Evolutionary conservation across 53 echinoderm and acorn worm genomes (phyloP).

Genomic region (Antedon mediterranea): DNA sequence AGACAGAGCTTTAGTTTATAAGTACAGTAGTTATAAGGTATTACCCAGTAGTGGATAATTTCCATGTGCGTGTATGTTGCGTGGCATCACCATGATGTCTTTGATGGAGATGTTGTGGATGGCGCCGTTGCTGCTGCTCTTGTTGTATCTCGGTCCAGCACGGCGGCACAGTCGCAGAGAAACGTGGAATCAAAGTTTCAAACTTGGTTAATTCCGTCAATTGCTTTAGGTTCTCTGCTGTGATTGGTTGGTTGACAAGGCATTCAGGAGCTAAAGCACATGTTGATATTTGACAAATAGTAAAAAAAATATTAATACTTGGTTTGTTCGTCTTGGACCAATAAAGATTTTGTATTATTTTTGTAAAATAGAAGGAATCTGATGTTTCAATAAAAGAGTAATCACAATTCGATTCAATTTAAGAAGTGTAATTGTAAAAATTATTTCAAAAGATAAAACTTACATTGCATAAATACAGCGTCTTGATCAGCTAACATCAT

Average conservation of each 20-base stretch:
- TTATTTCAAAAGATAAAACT: background rate
- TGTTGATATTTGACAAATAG: too few species aligned
- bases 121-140: slow-evolving; percentile 94
- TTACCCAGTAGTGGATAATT: slow-evolving; percentile 87
- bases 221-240: slow-evolving; percentile 33
- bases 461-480: background rate
- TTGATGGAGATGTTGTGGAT: slow-evolving; percentile 96
- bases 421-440: too few species aligned
- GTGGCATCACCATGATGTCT: slow-evolving; percentile 87
- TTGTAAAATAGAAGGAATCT: too few species aligned
- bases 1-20: too few species aligned
- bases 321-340: too few species aligned
- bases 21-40: background rate
- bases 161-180: slow-evolving; percentile 92
- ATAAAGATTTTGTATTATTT: too few species aligned
- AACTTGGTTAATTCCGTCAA: slow-evolving; percentile 84
- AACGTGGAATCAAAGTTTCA: slow-evolving; percentile 89
- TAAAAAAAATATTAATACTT: too few species aligned
- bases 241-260: slow-evolving; percentile 45
- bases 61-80: slow-evolving; percentile 95
- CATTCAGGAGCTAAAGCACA: slow-evolving; percentile 32
- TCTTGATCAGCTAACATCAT: background rate
- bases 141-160: slow-evolving; percentile 98
- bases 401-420: too few species aligned
- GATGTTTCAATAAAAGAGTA: too few species aligned